Conservation (phyloP, 1,140 invertebrate species). For the Brachionus manjavacas region DNA sequence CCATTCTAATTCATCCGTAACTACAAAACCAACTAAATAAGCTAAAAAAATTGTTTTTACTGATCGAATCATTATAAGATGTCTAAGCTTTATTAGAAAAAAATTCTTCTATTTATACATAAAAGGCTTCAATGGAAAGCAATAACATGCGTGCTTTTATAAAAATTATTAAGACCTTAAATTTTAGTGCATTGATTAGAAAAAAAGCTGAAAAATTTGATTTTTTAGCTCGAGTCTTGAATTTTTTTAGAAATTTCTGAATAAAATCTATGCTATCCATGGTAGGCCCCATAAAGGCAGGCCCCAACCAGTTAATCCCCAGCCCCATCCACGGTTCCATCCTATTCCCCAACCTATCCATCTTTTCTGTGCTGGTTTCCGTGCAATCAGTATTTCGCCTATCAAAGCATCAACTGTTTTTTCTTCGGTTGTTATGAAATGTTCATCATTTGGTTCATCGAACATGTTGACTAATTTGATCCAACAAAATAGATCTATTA, state of each 20-base stretch:
- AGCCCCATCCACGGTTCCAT: no score
- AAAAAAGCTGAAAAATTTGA: background rate
- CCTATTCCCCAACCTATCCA: slow-evolving; percentile 13
- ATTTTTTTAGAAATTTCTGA: background rate
- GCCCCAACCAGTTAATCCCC: background rate
- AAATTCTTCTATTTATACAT: background rate
- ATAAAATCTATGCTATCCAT: background rate
- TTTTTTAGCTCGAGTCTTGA: background rate
- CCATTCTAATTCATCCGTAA: slow-evolving; percentile 11
- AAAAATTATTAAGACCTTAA: background rate
- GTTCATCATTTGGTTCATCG: background rate
- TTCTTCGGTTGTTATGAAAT: background rate
- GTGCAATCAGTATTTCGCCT: background rate
- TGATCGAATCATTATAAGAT: background rate
- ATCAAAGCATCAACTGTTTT: background rate
- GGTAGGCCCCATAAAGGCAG: background rate
- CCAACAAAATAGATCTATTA: background rate
- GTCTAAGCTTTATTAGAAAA: background rate
- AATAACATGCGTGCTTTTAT: background rate
- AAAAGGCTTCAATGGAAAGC: background rate
- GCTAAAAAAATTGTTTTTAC: background rate
- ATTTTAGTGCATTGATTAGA: background rate
- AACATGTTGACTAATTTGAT: background rate
- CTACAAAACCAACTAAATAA: background rate
- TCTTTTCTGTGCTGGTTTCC: background rate